These are phyloP conservation scores for Drosophila pallidifrons DNA, from an alignment of 1,140 invertebrate species.

Conservation along the genomic window DNA sequence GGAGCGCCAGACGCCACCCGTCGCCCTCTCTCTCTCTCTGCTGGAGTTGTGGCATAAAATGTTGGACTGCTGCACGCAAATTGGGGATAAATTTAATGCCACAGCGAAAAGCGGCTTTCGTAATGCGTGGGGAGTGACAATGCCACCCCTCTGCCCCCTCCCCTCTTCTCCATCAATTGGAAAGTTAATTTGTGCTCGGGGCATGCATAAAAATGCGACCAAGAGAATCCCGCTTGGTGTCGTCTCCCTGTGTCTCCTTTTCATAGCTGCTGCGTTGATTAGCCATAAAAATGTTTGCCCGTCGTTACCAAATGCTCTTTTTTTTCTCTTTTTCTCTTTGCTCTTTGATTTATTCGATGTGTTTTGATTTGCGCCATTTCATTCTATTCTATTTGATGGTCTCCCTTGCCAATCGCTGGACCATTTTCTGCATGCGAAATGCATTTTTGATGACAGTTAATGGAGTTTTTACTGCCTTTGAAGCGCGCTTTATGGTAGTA, in stretches of 20 bases:
- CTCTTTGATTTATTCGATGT: constrained; percentile 79
- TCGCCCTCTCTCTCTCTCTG: background rate
- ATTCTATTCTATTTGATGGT: constrained; percentile 78
- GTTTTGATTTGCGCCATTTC: constrained; percentile 79
- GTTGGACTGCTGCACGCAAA: constrained; percentile 80
- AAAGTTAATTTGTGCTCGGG: constrained; percentile 72
- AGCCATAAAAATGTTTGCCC: constrained; percentile 69
- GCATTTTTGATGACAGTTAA: constrained; percentile 83
- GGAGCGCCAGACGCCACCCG: constrained; percentile 58
- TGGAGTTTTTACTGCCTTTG: constrained; percentile 79
- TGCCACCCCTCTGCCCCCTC: constrained; percentile 8
- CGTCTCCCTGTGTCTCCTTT: constrained; percentile 30
- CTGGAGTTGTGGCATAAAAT: constrained; percentile 60
- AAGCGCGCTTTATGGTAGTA: constrained; percentile 49
- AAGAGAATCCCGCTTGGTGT: constrained; percentile 48
- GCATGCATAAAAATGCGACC: constrained; percentile 69
- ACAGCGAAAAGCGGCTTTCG: constrained; percentile 15
- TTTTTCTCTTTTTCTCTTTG: constrained; percentile 19
- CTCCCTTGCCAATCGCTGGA: constrained; percentile 7
- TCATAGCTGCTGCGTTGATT: constrained; percentile 56
- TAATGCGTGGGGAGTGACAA: constrained; percentile 69
- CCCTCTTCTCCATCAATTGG: constrained; percentile 44
- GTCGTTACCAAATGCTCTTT: constrained; percentile 18
- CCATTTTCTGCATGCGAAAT: constrained; percentile 75
- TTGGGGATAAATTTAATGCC: constrained; percentile 80